Conservation (phyloP, 2,113 vertebrate genomes). For the Sebastes schlegelii region DNA sequence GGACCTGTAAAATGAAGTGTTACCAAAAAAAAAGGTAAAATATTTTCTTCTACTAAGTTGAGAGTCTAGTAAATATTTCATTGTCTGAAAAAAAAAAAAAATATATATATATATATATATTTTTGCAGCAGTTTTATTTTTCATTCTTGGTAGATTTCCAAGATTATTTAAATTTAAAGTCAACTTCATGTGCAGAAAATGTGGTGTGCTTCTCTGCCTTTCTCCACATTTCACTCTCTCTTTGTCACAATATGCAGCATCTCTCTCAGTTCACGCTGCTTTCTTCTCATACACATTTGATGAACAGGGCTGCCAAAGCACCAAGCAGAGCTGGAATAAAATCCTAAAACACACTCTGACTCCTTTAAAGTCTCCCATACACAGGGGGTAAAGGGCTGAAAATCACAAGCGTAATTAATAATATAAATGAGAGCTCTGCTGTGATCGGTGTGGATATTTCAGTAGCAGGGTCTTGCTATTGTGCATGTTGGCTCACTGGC, state of each 20-base stretch:
- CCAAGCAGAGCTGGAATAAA: background rate
- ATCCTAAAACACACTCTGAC: slow-evolving; percentile 27
- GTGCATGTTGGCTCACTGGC: no score
- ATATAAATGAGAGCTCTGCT: no score
- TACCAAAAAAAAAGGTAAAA: no score
- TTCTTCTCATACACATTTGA: slow-evolving; percentile 42
- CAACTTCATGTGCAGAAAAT: background rate
- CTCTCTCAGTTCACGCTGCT: background rate
- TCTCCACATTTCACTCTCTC: slow-evolving; percentile 19
- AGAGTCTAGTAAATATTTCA: background rate
- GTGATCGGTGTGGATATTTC: no score
- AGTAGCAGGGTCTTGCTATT: no score
- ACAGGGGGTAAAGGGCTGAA: background rate
- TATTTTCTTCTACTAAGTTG: background rate
- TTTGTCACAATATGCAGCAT: slow-evolving; percentile 6
- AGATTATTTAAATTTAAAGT: slow-evolving; percentile 1
- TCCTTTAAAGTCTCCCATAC: slow-evolving; percentile 7
- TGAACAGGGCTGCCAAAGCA: slow-evolving; percentile 2
- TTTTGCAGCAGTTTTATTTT: background rate
- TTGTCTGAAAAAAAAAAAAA: background rate
- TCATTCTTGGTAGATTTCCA: background rate
- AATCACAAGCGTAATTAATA: no score
- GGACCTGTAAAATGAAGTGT: no score
- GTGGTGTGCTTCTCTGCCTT: background rate
- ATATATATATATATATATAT: no score